phyloP scores from a whole-genome alignment of 2,888 invertebrate species.

The Patella depressa region DNA sequence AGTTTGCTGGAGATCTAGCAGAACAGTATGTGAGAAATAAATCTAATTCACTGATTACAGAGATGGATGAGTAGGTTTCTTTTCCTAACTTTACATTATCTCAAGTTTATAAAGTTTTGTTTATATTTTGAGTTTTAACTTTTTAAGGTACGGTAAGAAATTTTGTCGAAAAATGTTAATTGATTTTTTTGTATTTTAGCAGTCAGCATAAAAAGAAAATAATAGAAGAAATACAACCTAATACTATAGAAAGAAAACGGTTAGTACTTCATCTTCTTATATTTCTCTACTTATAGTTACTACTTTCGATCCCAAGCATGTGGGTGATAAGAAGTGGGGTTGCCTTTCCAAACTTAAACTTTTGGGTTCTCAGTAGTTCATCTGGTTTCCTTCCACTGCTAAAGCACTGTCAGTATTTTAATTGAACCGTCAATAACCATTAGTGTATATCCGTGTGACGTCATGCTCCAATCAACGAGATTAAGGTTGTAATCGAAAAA shows the following conservation, averaged over 20 bases:
- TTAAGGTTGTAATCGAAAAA: too few species aligned
- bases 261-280: not conserved
- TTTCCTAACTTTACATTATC: not conserved
- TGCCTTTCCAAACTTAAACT: too few species aligned
- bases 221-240: not conserved
- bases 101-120: not conserved
- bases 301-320: too few species aligned
- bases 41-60: slow-evolving; percentile 66
- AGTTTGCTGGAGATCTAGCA: slow-evolving; percentile 66
- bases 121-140: not conserved
- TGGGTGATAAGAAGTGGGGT: too few species aligned
- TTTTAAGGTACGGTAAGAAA: not conserved
- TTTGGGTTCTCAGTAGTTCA: too few species aligned
- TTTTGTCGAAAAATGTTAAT: not conserved
- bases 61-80: slow-evolving; percentile 21
- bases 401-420: too few species aligned
- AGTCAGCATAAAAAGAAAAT: not conserved
- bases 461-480: too few species aligned
- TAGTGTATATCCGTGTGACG: too few species aligned
- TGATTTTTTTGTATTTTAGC: not conserved
- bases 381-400: too few species aligned
- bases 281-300: too few species aligned
- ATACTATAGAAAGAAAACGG: not conserved
- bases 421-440: too few species aligned
- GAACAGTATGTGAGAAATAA: slow-evolving; percentile 67